phyloP scores from a whole-genome alignment of 2,113 vertebrate genomes.

The Chitala chitala region DNA sequence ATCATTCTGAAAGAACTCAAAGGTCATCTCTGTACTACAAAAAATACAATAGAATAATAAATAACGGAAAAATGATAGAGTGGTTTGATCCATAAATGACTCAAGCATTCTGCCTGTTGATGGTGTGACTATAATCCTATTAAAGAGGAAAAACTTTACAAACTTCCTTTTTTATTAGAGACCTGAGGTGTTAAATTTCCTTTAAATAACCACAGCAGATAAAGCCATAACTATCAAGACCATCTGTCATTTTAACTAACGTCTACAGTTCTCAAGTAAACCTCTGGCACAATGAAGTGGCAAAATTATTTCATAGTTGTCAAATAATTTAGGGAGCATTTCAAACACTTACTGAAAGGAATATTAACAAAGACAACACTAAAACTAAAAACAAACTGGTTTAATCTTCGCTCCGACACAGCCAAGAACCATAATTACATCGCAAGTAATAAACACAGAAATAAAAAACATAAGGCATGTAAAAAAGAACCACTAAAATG shows the following conservation, averaged over 20 bases:
- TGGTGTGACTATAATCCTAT: not conserved
- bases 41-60: slow-evolving; percentile 20
- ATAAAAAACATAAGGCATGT: no score
- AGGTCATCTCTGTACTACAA: slow-evolving; percentile 3
- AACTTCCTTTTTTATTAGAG: not conserved
- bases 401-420: not conserved
- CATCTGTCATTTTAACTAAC: no score
- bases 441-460: no score
- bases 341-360: not conserved
- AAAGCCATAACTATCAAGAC: not conserved
- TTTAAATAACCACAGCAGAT: not conserved
- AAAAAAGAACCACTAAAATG: not conserved
- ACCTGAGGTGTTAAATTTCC: not conserved
- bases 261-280: no score
- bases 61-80: slow-evolving; percentile 62
- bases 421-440: not conserved
- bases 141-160: not conserved
- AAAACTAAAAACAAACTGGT: not conserved
- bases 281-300: not conserved
- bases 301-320: not conserved
- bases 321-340: not conserved
- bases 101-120: slow-evolving; percentile 53
- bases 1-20: not conserved
- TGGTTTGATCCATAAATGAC: slow-evolving; percentile 64
- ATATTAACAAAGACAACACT: not conserved